phyloP scores from a whole-genome alignment of 2,888 invertebrate species.

The Teinopalpus imperialis region DNA sequence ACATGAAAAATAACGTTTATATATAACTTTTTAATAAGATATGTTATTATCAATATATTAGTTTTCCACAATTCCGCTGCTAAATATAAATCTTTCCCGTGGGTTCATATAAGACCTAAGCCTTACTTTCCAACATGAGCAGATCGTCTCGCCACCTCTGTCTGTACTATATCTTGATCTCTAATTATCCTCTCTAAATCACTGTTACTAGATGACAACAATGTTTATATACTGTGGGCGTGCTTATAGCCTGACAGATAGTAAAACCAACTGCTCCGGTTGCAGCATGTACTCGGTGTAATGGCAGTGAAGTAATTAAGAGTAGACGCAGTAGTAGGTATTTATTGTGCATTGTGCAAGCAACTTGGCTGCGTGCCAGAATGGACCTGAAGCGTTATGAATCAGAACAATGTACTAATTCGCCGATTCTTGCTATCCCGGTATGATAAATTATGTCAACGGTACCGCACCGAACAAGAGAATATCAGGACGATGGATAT shows the following conservation, averaged over 20 bases:
- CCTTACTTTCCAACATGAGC: too few species aligned
- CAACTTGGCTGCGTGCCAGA: constrained; percentile 64
- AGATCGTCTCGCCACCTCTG: too few species aligned
- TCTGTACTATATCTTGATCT: neutral
- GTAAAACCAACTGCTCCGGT: constrained; percentile 30
- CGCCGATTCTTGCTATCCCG: constrained; percentile 53
- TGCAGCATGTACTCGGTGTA: constrained; percentile 46
- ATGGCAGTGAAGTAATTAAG: constrained; percentile 72
- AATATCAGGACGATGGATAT: too few species aligned
- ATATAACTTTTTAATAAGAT: too few species aligned
- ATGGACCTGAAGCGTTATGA: constrained; percentile 64
- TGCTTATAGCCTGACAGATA: constrained; percentile 28
- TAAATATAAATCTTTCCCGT: too few species aligned
- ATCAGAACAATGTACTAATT: constrained; percentile 67
- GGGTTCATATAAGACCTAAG: too few species aligned
- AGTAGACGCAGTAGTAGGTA: constrained; percentile 64
- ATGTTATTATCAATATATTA: too few species aligned
- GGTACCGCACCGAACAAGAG: too few species aligned
- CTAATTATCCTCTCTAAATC: constrained; percentile 2
- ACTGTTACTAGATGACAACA: constrained; percentile 44
- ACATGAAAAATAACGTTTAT: too few species aligned
- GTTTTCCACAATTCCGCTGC: too few species aligned
- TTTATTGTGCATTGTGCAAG: constrained; percentile 73
- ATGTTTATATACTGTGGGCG: constrained; percentile 42
- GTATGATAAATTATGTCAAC: constrained; percentile 45